Evolutionary conservation across 2,797 vertebrate genomes (phyloP), one percentile per base, ranked within the genome.

Genomic region (Synanceia verrucosa): DNA sequence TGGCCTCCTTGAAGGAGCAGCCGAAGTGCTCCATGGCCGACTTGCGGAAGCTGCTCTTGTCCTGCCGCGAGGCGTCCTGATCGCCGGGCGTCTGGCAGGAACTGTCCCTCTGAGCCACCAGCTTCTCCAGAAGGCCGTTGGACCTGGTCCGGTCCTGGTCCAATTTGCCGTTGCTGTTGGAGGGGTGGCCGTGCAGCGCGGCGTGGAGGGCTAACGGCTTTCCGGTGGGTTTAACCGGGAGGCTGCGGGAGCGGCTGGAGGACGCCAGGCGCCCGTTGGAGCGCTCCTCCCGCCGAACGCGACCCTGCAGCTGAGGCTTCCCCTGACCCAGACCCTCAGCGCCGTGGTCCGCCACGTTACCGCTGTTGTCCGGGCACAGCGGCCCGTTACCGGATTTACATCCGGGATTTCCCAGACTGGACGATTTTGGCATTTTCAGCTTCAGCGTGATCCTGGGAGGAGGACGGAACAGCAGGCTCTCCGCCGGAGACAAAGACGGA

Each of bases 361-460:
- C 75, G 43, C 91, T 93, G 73, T 94, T 95, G 82, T 95, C 95
- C 44, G 94, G 93, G 82, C 95, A 96, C 39, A 95, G 92, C 0
- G 93, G 94, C 51, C 94, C 95, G 13, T 95, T 96, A 24, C 93
- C 95, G 33, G 93, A 90, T 85, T 96, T 97, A 0, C 92, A 94
- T 76, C 87, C 91, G 72, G 91, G 89, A 89, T 90, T 95, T 84
- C 95, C 95, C 7, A 93, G 59, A 19, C 39, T 43, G 0, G 93
- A 88, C 47, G 93, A 91, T 94, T 95, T 97, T 81, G 97, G 96
- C 97, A 98, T 98, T 92, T 98, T 98, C 75, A 99, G 95, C 89
- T 98, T 99, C 58, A 99, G 93, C 19, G 96, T 99, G 79, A 99
- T 97, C 91, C 96, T 95, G 2, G 97, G 97, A 87, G 96, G 95